Conservation (phyloP, 2,113 vertebrate genomes). For the Steatornis caripensis region DNA sequence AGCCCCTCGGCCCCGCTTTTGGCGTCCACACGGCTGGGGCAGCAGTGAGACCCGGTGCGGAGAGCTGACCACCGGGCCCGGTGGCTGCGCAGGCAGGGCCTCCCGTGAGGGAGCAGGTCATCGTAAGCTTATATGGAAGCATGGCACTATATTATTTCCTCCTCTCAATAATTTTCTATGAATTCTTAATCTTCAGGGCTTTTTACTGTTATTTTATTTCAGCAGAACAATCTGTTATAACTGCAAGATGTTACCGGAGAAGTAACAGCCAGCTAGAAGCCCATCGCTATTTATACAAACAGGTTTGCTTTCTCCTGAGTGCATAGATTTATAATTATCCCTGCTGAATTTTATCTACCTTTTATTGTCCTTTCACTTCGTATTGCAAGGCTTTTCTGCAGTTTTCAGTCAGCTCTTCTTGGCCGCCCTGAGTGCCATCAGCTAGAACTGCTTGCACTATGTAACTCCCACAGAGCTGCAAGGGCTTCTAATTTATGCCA, state of each 20-base stretch:
- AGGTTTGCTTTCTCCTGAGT: neutral
- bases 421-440: neutral
- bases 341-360: neutral
- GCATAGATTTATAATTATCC: no score
- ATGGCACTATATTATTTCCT: neutral
- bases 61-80: no score
- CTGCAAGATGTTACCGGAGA: neutral
- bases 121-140: neutral
- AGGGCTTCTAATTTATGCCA: fast-evolving
- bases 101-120: neutral
- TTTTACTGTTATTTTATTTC: neutral
- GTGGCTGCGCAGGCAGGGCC: neutral
- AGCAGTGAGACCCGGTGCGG: neutral
- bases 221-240: neutral
- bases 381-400: neutral
- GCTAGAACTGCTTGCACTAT: fast-evolving
- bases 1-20: no score
- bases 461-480: fast-evolving
- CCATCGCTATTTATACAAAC: no score
- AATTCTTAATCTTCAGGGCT: neutral
- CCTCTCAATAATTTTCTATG: neutral
- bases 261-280: neutral
- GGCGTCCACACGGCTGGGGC: no score
- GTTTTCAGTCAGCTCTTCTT: neutral
- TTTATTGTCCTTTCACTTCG: neutral